Evolutionary conservation across 2,888 invertebrate genomes (phyloP), one percentile per base, ranked within the genome.

Genomic region (Brachyptera putata): DNA sequence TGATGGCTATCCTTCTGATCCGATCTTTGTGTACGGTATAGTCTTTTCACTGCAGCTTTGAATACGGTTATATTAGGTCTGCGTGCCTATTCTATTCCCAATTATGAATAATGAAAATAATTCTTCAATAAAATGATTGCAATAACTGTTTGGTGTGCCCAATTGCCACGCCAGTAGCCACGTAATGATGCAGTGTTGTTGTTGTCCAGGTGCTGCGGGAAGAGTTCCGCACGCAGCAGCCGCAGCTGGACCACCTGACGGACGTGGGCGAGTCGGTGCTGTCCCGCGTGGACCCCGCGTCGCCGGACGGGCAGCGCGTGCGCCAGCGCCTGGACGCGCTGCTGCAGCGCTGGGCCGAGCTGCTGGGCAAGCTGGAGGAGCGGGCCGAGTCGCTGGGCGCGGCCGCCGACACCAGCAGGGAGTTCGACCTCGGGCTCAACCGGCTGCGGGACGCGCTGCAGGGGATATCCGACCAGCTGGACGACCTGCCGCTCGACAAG

Each of bases 131-230:
- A n/a, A n/a, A n/a, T n/a, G n/a, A n/a, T n/a, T n/a, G n/a, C n/a
- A n/a, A n/a, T n/a, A n/a, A n/a, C n/a, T n/a, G n/a, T n/a, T n/a
- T n/a, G n/a, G n/a, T n/a, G n/a, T n/a, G n/a, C n/a, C n/a, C n/a
- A n/a, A n/a, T n/a, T n/a, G n/a, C n/a, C n/a, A n/a, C n/a, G n/a
- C n/a, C n/a, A n/a, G n/a, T n/a, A n/a, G n/a, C n/a, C n/a, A n/a
- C n/a, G n/a, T n/a, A n/a, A n/a, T n/a, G n/a, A n/a, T n/a, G n/a
- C n/a, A n/a, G n/a, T n/a, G n/a, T n/a, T n/a, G n/a, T n/a, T n/a
- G n/a, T n/a, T n/a, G n/a, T n/a, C n/a, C n/a, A n/a, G n/a, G 95
- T 97, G 0, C 80, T 98, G 50, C 85, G 95, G 63, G 97, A 97
- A 74, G 97, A 98, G 77, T 91, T 96, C 81, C 84, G 92, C 62